phyloP scores from a whole-genome alignment of 1,140 invertebrate genomes.

The Trichonephila clavata region DNA sequence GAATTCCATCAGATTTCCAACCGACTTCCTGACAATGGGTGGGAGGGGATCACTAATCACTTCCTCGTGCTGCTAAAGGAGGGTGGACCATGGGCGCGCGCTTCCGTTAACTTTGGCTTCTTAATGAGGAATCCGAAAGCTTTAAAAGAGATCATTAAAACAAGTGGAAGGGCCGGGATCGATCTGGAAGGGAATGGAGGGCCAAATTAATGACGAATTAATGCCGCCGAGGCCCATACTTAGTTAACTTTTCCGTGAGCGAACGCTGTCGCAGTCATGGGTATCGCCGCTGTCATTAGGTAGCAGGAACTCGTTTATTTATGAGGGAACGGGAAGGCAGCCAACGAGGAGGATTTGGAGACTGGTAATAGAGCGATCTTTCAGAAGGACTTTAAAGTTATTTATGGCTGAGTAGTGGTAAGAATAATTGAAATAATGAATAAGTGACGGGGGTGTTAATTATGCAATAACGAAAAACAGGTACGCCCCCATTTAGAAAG shows the following conservation, averaged over 20 bases:
- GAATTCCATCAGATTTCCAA: background rate
- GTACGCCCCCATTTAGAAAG: background rate
- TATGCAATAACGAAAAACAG: background rate
- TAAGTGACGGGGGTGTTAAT: background rate
- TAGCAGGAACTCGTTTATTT: slow-evolving; percentile 28
- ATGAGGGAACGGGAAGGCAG: background rate
- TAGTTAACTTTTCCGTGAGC: slow-evolving; percentile 50
- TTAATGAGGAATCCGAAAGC: slow-evolving; percentile 52
- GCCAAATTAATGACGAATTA: slow-evolving; percentile 71
- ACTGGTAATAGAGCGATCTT: slow-evolving; percentile 6
- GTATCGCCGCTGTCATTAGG: slow-evolving; percentile 55
- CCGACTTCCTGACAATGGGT: slow-evolving; percentile 7
- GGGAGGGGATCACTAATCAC: slow-evolving; percentile 40
- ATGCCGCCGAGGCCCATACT: slow-evolving; percentile 45
- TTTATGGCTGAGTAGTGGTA: background rate
- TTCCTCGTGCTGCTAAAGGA: slow-evolving; percentile 1
- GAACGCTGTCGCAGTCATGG: slow-evolving; percentile 36
- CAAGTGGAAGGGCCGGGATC: slow-evolving; percentile 40
- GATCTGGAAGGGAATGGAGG: slow-evolving; percentile 42
- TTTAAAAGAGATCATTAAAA: slow-evolving; percentile 54
- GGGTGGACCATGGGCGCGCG: background rate
- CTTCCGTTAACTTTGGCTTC: slow-evolving; percentile 54
- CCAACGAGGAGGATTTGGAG: slow-evolving; percentile 1
- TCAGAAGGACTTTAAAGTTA: background rate
- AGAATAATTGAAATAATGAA: slow-evolving; percentile 7